Conservation (phyloP, 2,113 vertebrate species). For the Microtus montanus region DNA sequence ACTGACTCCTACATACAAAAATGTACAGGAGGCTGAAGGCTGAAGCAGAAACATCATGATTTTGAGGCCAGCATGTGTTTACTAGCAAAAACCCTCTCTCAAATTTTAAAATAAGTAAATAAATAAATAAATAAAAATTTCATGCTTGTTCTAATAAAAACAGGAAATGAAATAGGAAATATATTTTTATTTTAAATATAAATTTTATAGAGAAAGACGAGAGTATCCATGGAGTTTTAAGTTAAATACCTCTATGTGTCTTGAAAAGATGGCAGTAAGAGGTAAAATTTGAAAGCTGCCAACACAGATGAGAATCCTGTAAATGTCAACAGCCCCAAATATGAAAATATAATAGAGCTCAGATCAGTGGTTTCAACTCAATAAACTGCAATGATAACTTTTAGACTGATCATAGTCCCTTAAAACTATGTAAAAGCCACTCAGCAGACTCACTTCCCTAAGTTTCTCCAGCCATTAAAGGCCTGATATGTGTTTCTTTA, state of each 20-base stretch:
- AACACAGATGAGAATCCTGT: neutral
- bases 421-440: slow-evolving; percentile 19
- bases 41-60: neutral
- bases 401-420: neutral
- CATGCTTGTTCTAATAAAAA: neutral
- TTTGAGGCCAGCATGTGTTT: neutral
- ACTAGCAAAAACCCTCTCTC: neutral
- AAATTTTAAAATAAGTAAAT: neutral
- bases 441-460: neutral
- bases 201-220: neutral
- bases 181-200: slow-evolving; percentile 31
- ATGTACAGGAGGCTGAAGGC: neutral
- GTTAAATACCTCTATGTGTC: neutral
- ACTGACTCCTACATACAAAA: too few relatives aligned
- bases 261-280: neutral
- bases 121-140: neutral
- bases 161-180: neutral
- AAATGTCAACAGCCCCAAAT: neutral
- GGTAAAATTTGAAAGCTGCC: neutral
- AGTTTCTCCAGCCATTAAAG: neutral
- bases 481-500: neutral
- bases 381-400: neutral
- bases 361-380: neutral
- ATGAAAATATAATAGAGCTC: neutral
- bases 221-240: neutral